Percentiles rank a stretch among this genome's conserved stretches.
phyloP scores from a whole-genome alignment of 2,797 vertebrate genomes.

The Iguana delicatissima region DNA sequence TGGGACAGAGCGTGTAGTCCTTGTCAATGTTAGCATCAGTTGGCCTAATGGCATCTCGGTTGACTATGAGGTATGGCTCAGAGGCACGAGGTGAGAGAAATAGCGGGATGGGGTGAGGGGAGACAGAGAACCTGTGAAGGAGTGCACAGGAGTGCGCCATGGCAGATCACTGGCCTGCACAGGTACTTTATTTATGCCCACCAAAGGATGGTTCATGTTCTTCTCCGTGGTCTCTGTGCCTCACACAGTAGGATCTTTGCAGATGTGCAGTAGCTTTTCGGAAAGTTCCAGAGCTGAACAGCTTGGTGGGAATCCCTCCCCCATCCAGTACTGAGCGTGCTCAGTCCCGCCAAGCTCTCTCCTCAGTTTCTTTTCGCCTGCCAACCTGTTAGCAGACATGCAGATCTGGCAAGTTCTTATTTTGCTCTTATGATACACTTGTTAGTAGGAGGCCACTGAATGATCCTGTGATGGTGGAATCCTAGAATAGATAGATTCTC shows the following conservation, averaged over 20 bases:
- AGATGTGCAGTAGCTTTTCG: too few relatives aligned
- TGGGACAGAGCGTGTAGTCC: slow-evolving; percentile 89
- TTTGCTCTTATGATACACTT: not conserved
- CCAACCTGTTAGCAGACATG: not conserved
- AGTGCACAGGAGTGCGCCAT: not conserved
- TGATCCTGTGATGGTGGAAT: not conserved
- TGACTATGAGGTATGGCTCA: slow-evolving; percentile 90
- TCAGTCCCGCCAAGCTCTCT: too few relatives aligned
- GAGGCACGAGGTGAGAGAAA: not conserved
- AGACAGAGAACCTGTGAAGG: too few relatives aligned
- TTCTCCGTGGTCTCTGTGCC: too few relatives aligned
- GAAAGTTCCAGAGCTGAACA: too few relatives aligned
- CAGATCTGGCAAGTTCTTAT: not conserved
- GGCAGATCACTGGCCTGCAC: too few relatives aligned
- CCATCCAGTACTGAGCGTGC: too few relatives aligned
- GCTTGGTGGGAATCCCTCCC: too few relatives aligned
- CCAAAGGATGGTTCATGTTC: not conserved
- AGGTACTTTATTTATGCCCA: not conserved
- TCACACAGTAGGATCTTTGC: too few relatives aligned
- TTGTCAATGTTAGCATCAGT: slow-evolving; percentile 95
- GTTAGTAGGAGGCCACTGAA: not conserved
- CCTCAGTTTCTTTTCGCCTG: too few relatives aligned
- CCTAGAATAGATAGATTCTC: not conserved
- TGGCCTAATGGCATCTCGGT: slow-evolving; percentile 98
- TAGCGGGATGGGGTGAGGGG: not conserved